Conservation (phyloP, 2,888 invertebrate genomes). For the Pristionchus mayeri region DNA sequence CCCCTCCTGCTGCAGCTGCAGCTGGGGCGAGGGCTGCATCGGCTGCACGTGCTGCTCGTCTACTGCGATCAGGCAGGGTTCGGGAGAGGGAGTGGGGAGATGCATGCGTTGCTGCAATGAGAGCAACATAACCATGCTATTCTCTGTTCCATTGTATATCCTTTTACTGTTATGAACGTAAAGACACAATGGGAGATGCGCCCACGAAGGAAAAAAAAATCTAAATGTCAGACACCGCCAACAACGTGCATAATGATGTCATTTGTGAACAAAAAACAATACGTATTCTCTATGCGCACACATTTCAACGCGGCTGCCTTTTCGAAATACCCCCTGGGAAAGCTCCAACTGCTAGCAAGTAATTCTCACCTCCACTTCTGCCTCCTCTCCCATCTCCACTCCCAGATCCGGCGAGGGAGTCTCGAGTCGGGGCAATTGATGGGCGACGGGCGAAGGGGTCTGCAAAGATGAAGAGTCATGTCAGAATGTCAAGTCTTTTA, state of each 20-base stretch:
- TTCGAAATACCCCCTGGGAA: not conserved
- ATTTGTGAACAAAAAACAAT: too few relatives aligned
- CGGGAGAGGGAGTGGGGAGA: constrained; percentile 16
- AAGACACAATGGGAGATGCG: too few relatives aligned
- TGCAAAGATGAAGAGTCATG: not conserved
- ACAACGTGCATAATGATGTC: too few relatives aligned
- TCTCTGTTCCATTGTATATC: too few relatives aligned
- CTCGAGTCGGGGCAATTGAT: not conserved
- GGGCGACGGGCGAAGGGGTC: not conserved
- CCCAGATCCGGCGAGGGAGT: not conserved
- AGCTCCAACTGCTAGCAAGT: not conserved
- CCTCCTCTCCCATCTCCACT: constrained; percentile 18
- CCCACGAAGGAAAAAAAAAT: too few relatives aligned
- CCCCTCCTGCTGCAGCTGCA: constrained; percentile 5
- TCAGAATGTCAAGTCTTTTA: not conserved
- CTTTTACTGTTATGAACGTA: too few relatives aligned
- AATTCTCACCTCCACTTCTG: not conserved
- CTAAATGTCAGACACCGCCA: too few relatives aligned
- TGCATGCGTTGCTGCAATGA: not conserved
- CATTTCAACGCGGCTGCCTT: not conserved
- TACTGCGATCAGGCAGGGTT: not conserved
- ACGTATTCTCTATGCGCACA: too few relatives aligned
- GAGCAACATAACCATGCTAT: too few relatives aligned
- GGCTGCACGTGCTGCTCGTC: not conserved
- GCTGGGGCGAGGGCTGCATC: not conserved